Conservation (phyloP, 2,888 invertebrate genomes). For the Campoplex nolae region DNA sequence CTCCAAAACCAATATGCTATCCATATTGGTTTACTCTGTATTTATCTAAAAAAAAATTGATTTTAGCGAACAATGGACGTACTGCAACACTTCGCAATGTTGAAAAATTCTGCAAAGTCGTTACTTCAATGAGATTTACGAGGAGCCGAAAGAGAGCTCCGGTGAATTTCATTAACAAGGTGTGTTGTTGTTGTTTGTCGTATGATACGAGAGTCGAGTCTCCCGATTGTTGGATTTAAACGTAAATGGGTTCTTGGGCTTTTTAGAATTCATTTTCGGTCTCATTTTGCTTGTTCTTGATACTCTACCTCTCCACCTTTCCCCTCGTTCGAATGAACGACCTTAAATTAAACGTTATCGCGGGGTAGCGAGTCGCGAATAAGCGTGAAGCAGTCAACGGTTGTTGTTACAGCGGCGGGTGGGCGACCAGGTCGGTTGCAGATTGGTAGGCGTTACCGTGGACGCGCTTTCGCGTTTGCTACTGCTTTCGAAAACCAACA, state of each 20-base stretch:
- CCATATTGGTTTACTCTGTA: too few species aligned
- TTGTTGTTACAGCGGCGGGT: slow-evolving; percentile 69
- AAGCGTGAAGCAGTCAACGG: slow-evolving; percentile 39
- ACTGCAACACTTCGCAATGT: background rate
- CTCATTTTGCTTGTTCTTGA: slow-evolving; percentile 40
- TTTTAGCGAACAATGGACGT: slow-evolving; percentile 1
- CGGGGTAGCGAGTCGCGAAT: slow-evolving; percentile 57
- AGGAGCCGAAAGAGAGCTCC: slow-evolving; percentile 2
- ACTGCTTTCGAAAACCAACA: slow-evolving; percentile 56
- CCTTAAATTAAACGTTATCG: slow-evolving; percentile 67
- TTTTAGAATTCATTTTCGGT: slow-evolving; percentile 71
- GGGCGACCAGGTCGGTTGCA: slow-evolving; percentile 69
- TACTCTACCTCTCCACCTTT: background rate
- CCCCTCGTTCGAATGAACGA: slow-evolving; percentile 52
- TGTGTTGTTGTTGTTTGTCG: slow-evolving; percentile 21
- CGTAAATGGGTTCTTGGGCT: slow-evolving; percentile 42
- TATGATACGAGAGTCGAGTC: slow-evolving; percentile 6
- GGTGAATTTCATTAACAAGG: slow-evolving; percentile 51
- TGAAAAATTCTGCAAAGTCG: background rate
- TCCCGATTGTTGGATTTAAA: slow-evolving; percentile 44
- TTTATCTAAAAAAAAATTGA: background rate
- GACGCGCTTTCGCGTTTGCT: slow-evolving; percentile 59
- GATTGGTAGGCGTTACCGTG: slow-evolving; percentile 83
- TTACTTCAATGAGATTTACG: slow-evolving; percentile 42
- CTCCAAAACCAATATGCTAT: too few species aligned